Base-by-base conservation (phyloP, 30 jellyfish, hydroid and myxozoan species). In the Turritopsis dohrnii region DNA sequence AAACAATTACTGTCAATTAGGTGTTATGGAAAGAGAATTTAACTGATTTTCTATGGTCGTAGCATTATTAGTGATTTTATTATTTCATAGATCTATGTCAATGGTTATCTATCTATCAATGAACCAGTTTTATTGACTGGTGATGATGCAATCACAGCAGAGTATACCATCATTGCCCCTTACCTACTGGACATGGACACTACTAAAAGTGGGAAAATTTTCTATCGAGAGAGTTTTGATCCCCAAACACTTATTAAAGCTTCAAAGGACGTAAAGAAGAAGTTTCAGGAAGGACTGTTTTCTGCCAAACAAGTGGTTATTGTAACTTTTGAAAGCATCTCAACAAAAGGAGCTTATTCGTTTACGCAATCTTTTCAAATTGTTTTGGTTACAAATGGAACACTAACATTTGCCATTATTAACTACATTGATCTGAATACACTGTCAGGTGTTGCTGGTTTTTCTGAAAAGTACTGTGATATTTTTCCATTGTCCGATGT, bases 331-430 rank as follows among this genome's bases (percentile, higher is more conserved):
- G 30, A n/a, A 69, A 19, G 16, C 30, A 21, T 69, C 31, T 21
- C 77, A 7, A 8, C 28, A 7, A 23, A 69, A 69, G 77, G 30
- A 7, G 77, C 23, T 23, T 27, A 23, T n/a, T 69, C 77, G 28
- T 69, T 69, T 17, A 69, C 28, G 30, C 77, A 69, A 17, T n/a
- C 77, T 8, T 69, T 69, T 1, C 77, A 69, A 69, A 69, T 27
- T n/a, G 77, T 27, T n/a, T n/a, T 69, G 19, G 77, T 21, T 27
- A n/a, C 77, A n/a, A 69, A 69, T 69, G 77, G 77, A 69, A 69
- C 77, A n/a, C 22, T n/a, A n/a, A 69, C 77, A n/a, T 69, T n/a
- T 27, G 77, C 30, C 30, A 27, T 69, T 23, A n/a, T 69, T 9
- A 69, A 69, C 31, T 69, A 69, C 77, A 69, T 69, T 69, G 77